These are phyloP conservation scores for Parus major DNA, from an alignment of 2,113 vertebrate genomes.

Conservation along the genomic window DNA sequence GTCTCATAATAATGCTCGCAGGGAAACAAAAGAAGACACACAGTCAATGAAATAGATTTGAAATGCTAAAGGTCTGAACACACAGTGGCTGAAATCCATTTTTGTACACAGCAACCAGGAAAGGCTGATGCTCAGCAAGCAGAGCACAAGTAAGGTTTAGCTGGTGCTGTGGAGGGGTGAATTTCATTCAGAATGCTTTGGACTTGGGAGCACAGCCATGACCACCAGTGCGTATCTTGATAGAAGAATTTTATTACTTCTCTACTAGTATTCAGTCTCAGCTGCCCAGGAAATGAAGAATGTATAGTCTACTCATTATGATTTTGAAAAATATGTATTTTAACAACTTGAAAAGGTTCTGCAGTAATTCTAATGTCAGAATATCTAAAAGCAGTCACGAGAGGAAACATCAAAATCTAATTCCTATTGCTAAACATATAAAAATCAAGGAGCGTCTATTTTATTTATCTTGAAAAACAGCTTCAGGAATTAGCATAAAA, in stretches of 20 bases:
- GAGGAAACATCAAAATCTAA: neutral
- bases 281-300: neutral
- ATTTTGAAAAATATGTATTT: neutral
- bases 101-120: neutral
- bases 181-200: neutral
- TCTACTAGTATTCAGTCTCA: neutral
- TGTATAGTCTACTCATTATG: neutral
- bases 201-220: neutral
- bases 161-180: neutral
- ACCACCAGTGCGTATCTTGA: neutral
- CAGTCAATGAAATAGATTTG: constrained; percentile 13
- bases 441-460: neutral
- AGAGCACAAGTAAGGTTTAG: neutral
- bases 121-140: neutral
- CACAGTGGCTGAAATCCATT: neutral
- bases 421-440: neutral
- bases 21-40: constrained; percentile 13
- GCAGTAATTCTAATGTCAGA: neutral
- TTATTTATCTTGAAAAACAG: neutral
- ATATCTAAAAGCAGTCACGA: neutral
- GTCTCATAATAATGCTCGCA: neutral
- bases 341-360: neutral
- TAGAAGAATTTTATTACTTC: neutral
- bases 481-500: neutral
- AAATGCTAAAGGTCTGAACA: neutral